phyloP scores from a whole-genome alignment of 2,888 invertebrate species.

The Ophion obscuratus region DNA sequence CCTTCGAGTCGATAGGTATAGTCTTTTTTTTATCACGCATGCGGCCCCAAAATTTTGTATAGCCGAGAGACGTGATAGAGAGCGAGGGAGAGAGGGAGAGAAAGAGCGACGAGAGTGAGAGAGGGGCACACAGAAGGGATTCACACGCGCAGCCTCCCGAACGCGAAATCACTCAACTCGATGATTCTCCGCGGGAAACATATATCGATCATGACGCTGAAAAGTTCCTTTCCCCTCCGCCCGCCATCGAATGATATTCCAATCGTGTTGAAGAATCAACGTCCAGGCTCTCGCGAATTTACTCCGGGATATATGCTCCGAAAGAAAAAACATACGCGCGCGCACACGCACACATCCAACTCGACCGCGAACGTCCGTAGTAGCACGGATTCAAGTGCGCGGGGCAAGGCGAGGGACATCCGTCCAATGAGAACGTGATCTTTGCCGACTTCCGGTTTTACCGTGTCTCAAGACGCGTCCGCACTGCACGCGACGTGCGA shows the following conservation, averaged over 20 bases:
- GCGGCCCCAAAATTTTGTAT: conserved; percentile 35
- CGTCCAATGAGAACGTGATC: conserved; percentile 13
- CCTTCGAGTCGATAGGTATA: conserved; percentile 34
- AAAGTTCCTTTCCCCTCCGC: not conserved
- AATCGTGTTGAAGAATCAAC: conserved; percentile 51
- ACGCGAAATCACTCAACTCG: not conserved
- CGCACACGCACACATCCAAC: conserved; percentile 24
- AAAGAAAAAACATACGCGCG: conserved; percentile 39
- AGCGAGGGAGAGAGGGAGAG: not conserved
- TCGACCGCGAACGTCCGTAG: conserved; percentile 3
- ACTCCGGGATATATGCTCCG: conserved; percentile 26
- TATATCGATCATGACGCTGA: not conserved
- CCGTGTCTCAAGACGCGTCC: not conserved
- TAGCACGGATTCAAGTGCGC: conserved; percentile 12
- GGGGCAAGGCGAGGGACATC: conserved; percentile 4
- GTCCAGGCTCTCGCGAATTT: conserved; percentile 13
- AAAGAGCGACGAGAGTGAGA: not conserved
- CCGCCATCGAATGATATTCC: conserved; percentile 31
- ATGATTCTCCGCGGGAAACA: not conserved
- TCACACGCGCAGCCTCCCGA: conserved; percentile 30
- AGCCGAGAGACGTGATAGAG: not conserved
- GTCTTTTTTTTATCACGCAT: conserved; percentile 49
- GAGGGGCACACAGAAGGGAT: not conserved
- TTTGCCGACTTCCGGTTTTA: conserved; percentile 36
- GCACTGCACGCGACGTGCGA: not conserved